Percentiles rank a stretch among this genome's conserved stretches.
These are phyloP conservation scores for Venustaconcha ellipsiformis DNA, from an alignment of 1,140 invertebrate genomes.

Conservation along the genomic window DNA sequence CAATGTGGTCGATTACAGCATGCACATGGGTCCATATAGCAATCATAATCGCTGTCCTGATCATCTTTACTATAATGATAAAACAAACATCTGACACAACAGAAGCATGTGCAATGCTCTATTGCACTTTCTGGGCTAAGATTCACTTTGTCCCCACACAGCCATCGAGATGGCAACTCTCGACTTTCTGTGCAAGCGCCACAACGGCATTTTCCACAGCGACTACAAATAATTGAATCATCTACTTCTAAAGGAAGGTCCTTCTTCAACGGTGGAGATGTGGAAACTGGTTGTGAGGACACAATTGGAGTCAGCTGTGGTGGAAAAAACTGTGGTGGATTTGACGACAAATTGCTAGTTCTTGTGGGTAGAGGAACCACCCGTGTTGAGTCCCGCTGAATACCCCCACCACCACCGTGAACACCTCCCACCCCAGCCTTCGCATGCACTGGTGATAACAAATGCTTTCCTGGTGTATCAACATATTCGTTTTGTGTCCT, in stretches of 20 bases:
- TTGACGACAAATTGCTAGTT: not conserved
- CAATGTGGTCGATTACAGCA: conserved; percentile 76
- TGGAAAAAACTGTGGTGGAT: conserved; percentile 8
- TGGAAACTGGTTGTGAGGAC: conserved; percentile 45
- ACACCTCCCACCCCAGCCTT: conserved; percentile 8
- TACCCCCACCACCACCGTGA: conserved; percentile 13
- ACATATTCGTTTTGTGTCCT: conserved; percentile 65
- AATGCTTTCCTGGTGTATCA: conserved; percentile 50
- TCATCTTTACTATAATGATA: conserved; percentile 89
- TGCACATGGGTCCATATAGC: conserved; percentile 88
- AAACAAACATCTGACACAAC: conserved; percentile 91
- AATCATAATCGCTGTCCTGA: conserved; percentile 74
- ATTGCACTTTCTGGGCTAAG: conserved; percentile 87
- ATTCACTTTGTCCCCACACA: conserved; percentile 87
- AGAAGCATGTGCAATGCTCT: conserved; percentile 91
- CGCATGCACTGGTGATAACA: conserved; percentile 8
- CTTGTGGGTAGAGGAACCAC: conserved; percentile 11
- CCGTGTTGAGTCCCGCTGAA: conserved; percentile 1
- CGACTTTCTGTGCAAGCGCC: conserved; percentile 86
- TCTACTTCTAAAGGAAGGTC: conserved; percentile 40
- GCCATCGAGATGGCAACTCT: conserved; percentile 86
- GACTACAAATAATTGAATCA: conserved; percentile 82
- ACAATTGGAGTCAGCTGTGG: conserved; percentile 28
- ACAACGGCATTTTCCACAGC: conserved; percentile 88
- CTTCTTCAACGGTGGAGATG: conserved; percentile 54